Percentiles rank a stretch among this genome's conserved stretches.
Evolutionary conservation across 1,140 invertebrate genomes (phyloP).

Genomic region (Polyergus mexicanus): DNA sequence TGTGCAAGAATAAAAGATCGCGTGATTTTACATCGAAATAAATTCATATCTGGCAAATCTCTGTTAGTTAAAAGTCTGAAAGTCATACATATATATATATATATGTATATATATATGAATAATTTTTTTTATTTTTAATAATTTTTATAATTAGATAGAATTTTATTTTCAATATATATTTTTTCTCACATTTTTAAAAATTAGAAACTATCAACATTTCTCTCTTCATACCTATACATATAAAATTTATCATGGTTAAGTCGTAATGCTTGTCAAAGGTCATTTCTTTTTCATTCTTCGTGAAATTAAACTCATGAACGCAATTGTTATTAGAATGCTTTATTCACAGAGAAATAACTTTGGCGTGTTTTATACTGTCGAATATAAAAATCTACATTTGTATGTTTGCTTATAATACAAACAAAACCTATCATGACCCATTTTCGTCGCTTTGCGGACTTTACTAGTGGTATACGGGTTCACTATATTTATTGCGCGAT

Average conservation of each 20-base stretch:
- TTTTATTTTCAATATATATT: background rate
- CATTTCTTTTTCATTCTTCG: conserved; percentile 1
- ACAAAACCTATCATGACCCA: conserved; percentile 61
- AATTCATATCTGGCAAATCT: conserved; percentile 13
- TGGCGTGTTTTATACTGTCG: conserved; percentile 25
- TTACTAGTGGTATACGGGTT: conserved; percentile 16
- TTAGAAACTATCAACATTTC: background rate
- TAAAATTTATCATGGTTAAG: background rate
- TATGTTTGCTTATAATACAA: conserved; percentile 31
- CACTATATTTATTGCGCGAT: conserved; percentile 48
- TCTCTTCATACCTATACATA: background rate
- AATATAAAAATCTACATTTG: conserved; percentile 37
- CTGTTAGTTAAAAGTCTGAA: background rate
- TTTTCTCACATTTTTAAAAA: too few relatives aligned
- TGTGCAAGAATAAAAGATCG: conserved; percentile 23
- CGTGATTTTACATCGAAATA: background rate
- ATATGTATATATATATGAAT: background rate
- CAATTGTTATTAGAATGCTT: background rate
- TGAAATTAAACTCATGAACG: conserved; percentile 14
- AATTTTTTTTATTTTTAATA: background rate
- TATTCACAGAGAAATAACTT: conserved; percentile 27
- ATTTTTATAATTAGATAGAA: background rate
- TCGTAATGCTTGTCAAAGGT: background rate
- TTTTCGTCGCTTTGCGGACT: conserved; percentile 29
- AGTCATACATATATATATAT: background rate